Evolutionary conservation across 2,888 invertebrate species (phyloP), one percentile per base, ranked within the genome.

Genomic region (Agrochola lota): DNA sequence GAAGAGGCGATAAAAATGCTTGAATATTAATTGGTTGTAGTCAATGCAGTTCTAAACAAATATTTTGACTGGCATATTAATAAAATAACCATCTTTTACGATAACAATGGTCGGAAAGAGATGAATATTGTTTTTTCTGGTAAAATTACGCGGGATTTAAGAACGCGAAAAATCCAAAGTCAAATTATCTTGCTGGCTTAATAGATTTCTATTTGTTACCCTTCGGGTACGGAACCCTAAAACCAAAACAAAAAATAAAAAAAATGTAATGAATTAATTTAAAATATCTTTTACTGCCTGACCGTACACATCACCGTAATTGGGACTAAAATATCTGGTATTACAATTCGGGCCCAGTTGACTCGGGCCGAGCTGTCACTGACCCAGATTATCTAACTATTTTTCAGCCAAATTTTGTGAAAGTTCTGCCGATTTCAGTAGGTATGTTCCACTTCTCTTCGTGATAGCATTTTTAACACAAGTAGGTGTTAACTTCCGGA

Each of bases 381-480:
- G 6, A 40, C 40, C 40, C 40, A 8, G 40, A 40, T 8, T 40
- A 40, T 43, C 40, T 43, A 9, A 1, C 40, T 1, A 43, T 43
- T 57, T 26, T 66, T 46, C 46, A 67, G 26, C 0, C 1, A 23
- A 30, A n/a, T n/a, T n/a, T 17, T 30, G n/a, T 59, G 57, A 74
- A 64, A 76, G 55, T 49, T 20, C 20, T 8, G 4, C 35, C n/a
- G 15, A 26, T 35, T 46, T 46, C 46, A 35, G 26, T n/a, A n/a
- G n/a, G n/a, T n/a, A n/a, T n/a, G n/a, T 43, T 49, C n/a, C 3
- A 74, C 59, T 59, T 74, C 3, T 11, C 26, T 26, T 60, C 59
- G 49, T 74, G 74, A 26, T 62, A 17, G 17, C 52, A 12, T 52
- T 62, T 40, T 74, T 74, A 49, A 40, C 60, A 74, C 74, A 26